A percentile compares a stretch with the other conserved stretches of the same genome.
Evolutionary conservation across 2,797 vertebrate genomes (phyloP).

Genomic region (Ispidina picta): DNA sequence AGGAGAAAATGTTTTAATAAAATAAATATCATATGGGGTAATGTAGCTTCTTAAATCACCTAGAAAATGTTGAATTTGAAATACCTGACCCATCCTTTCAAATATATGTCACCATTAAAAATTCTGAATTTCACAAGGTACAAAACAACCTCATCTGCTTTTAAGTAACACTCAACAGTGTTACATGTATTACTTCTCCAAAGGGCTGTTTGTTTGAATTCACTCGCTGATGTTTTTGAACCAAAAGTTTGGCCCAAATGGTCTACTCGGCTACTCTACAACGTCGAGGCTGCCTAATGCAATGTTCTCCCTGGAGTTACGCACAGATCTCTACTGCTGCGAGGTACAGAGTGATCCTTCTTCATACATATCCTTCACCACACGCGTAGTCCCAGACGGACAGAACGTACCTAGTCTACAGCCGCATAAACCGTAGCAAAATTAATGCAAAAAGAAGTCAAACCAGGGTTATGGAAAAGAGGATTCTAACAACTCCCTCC

Average conservation of each 20-base stretch:
- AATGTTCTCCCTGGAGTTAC: background rate
- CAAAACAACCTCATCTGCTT: background rate
- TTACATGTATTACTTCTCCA: background rate
- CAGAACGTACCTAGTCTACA: fast-evolving
- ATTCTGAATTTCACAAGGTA: background rate
- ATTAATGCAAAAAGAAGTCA: background rate
- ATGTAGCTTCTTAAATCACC: background rate
- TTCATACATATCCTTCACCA: fast-evolving
- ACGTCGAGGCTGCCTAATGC: background rate
- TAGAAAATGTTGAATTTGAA: background rate
- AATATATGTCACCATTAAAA: background rate
- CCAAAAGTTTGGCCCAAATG: background rate
- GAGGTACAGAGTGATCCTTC: background rate
- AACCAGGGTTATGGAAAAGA: no score
- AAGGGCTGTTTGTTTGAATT: background rate
- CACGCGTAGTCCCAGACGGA: fast-evolving
- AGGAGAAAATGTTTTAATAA: background rate
- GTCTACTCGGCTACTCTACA: background rate
- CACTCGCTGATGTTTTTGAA: background rate
- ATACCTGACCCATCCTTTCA: background rate
- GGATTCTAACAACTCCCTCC: no score
- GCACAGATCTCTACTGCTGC: fast-evolving
- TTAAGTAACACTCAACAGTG: background rate
- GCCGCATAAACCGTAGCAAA: fast-evolving
- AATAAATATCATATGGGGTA: background rate